phyloP scores from a whole-genome alignment of 2,797 vertebrate species.

The Typhlichthys eigenmanni region DNA sequence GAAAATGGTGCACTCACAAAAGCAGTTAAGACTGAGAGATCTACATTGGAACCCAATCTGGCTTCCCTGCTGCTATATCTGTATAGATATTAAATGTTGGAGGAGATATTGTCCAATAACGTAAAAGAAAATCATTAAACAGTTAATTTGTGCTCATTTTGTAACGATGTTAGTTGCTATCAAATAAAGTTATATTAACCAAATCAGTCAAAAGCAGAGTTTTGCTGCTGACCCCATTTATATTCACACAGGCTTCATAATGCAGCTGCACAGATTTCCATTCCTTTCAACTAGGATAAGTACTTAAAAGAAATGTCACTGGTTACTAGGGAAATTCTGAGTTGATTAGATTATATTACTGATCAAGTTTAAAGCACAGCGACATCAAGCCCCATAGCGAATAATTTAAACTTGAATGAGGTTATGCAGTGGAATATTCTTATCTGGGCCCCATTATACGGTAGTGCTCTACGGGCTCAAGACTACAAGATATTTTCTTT shows the following conservation, averaged over 20 bases:
- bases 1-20: slow-evolving; percentile 7
- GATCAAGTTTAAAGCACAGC: slow-evolving; percentile 18
- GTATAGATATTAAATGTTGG: too few species aligned
- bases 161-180: too few species aligned
- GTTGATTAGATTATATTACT: slow-evolving; percentile 5
- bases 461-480: slow-evolving; percentile 40
- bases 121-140: too few species aligned
- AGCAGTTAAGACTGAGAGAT: slow-evolving; percentile 3
- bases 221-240: too few species aligned
- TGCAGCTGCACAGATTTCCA: slow-evolving; percentile 12
- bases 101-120: too few species aligned
- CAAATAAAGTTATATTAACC: too few species aligned
- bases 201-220: too few species aligned
- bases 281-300: too few species aligned
- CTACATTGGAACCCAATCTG: background rate
- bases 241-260: slow-evolving; percentile 12
- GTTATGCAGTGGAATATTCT: slow-evolving; percentile 32
- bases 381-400: slow-evolving; percentile 10
- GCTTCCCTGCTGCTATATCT: too few species aligned
- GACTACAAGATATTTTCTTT: slow-evolving; percentile 39
- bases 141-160: too few species aligned
- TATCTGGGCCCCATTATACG: slow-evolving; percentile 25
- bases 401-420: slow-evolving; percentile 43
- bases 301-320: too few species aligned
- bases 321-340: background rate